Conservation (phyloP, 2,888 invertebrate species). For the Eristalis pertinax region DNA sequence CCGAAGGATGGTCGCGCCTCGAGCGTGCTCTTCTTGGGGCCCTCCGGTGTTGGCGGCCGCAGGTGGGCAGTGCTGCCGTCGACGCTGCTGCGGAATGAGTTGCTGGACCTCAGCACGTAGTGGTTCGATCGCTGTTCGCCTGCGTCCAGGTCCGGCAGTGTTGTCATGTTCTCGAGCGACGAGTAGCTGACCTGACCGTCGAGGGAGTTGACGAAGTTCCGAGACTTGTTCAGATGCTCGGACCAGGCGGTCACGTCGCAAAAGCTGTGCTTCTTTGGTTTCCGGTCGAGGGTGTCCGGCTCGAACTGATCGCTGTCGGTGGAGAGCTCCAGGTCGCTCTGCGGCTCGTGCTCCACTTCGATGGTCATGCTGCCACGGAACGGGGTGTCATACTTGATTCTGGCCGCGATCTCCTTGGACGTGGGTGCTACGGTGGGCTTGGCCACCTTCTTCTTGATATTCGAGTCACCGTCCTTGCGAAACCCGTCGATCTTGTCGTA, state of each 20-base stretch:
- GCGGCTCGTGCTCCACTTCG: conserved; percentile 91
- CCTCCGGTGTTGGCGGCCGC: conserved; percentile 28
- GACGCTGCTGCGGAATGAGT: conserved; percentile 85
- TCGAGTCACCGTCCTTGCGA: conserved; percentile 78
- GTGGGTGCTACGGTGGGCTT: conserved; percentile 71
- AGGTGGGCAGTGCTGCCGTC: conserved; percentile 65
- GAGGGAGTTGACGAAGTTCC: conserved; percentile 79
- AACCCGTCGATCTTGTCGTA: conserved; percentile 82
- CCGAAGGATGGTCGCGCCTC: conserved; percentile 82
- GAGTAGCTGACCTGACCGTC: conserved; percentile 73
- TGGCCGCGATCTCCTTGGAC: conserved; percentile 80
- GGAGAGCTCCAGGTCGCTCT: conserved; percentile 87
- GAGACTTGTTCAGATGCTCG: conserved; percentile 83
- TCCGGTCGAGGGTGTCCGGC: conserved; percentile 92
- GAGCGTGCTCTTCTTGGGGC: conserved; percentile 44
- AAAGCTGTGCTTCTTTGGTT: conserved; percentile 85
- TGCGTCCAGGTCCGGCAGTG: conserved; percentile 76
- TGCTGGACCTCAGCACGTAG: conserved; percentile 86
- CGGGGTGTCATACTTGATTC: conserved; percentile 85
- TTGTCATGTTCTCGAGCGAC: conserved; percentile 75
- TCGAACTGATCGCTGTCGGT: conserved; percentile 89
- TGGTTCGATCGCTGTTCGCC: conserved; percentile 79
- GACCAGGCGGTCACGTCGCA: conserved; percentile 82
- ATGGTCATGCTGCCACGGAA: conserved; percentile 89
- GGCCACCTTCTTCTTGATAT: conserved; percentile 76